These are phyloP conservation scores for Endotricha flammealis DNA, from an alignment of 2,888 invertebrate genomes.

Conservation along the genomic window DNA sequence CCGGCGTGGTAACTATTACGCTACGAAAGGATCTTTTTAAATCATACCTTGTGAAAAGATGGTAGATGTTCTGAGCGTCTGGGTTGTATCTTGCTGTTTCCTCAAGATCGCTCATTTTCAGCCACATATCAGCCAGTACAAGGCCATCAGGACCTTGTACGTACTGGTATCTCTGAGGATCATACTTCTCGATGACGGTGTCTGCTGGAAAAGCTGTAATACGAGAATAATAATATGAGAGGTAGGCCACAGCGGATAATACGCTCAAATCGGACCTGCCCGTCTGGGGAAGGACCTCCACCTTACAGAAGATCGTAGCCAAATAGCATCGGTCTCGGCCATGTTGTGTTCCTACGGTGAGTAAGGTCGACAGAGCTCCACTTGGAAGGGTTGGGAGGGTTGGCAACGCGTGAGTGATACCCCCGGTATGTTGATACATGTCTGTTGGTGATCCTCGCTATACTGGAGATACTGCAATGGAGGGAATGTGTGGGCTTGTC, in stretches of 20 bases:
- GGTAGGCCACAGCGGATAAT: no score
- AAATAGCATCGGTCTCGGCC: not conserved
- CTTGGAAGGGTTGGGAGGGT: no score
- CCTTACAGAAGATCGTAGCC: not conserved
- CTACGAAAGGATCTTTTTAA: not conserved
- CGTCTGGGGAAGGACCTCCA: not conserved
- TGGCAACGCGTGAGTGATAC: no score
- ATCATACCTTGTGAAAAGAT: slow-evolving; percentile 38
- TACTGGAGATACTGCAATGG: no score
- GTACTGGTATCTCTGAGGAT: slow-evolving; percentile 31
- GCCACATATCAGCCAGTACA: slow-evolving; percentile 34
- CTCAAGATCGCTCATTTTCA: slow-evolving; percentile 30
- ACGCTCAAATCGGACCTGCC: not conserved
- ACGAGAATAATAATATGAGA: not conserved
- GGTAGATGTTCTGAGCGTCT: slow-evolving; percentile 33
- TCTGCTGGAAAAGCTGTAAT: slow-evolving; percentile 20
- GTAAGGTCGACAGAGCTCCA: not conserved
- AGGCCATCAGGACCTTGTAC: slow-evolving; percentile 26
- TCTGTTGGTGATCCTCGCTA: no score
- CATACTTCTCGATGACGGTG: slow-evolving; percentile 26
- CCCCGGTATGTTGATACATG: no score
- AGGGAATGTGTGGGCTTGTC: no score
- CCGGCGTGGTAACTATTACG: not conserved
- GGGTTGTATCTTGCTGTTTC: slow-evolving; percentile 30
- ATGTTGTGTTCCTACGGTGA: not conserved